Evolutionary conservation across 1,140 invertebrate genomes (phyloP).

Genomic region (Nebria ingens): DNA sequence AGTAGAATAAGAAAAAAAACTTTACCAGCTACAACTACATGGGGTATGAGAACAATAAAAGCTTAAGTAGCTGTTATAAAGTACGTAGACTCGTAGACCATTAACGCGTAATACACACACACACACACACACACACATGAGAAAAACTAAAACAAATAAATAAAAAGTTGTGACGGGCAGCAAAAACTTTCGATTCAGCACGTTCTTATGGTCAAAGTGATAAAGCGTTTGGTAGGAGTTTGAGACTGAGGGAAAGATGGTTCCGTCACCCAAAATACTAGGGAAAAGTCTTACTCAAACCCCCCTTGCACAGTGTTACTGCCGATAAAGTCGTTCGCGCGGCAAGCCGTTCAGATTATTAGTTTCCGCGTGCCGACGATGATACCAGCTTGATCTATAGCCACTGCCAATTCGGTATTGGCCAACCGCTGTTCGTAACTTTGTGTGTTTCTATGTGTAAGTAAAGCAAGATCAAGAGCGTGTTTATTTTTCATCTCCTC

Average conservation of each 20-base stretch:
- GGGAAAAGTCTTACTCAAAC: not conserved
- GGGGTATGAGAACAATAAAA: not conserved
- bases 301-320: not conserved
- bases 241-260: not conserved
- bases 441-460: too few species aligned
- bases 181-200: conserved; percentile 13
- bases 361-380: not conserved
- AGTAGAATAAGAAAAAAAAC: not conserved
- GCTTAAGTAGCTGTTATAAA: conserved; percentile 1
- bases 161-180: conserved; percentile 20
- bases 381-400: not conserved
- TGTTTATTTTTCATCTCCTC: too few species aligned
- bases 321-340: conserved; percentile 7
- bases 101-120: not conserved
- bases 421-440: not conserved
- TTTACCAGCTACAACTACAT: too few species aligned
- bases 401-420: conserved; percentile 2
- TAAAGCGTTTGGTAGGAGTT: conserved; percentile 7
- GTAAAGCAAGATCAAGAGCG: too few species aligned
- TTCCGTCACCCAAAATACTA: not conserved
- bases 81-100: not conserved
- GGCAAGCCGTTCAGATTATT: conserved; percentile 9
- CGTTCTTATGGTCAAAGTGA: conserved; percentile 15
- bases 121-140: not conserved
- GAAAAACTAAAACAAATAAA: conserved; percentile 16